Percentiles rank a stretch among this genome's conserved stretches.
Conservation (phyloP, 2,797 vertebrate species). For the Loris lydekkerianus region DNA sequence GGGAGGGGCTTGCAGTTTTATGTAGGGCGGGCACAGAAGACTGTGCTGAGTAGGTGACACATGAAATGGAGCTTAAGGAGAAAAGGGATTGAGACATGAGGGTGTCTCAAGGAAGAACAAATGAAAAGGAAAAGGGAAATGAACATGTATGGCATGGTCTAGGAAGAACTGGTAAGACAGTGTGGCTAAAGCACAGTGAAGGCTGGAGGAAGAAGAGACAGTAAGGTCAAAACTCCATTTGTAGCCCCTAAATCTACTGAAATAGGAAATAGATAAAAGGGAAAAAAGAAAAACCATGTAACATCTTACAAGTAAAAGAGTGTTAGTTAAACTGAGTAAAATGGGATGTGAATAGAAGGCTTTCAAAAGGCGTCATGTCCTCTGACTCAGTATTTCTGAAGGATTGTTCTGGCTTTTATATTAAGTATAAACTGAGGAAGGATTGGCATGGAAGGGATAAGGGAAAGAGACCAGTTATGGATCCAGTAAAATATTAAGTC, state of each 20-base stretch:
- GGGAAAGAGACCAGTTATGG: background rate
- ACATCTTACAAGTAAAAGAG: background rate
- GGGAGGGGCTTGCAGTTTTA: background rate
- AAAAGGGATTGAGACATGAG: background rate
- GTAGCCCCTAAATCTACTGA: background rate
- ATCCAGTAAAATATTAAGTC: slow-evolving; percentile 10
- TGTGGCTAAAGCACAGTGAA: background rate
- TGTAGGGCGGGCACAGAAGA: background rate
- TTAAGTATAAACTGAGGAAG: background rate
- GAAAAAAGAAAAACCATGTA: background rate
- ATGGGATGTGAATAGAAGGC: background rate
- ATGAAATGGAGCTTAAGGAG: background rate
- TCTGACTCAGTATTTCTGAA: slow-evolving; percentile 23
- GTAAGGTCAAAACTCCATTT: background rate
- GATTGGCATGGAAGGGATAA: background rate
- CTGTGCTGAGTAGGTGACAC: background rate
- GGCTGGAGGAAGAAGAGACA: background rate
- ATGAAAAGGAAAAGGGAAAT: background rate
- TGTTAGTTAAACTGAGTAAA: background rate
- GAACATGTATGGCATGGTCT: background rate
- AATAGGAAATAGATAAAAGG: background rate
- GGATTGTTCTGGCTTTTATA: background rate
- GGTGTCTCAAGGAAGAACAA: background rate
- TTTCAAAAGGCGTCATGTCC: background rate
- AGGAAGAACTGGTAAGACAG: background rate